These are phyloP conservation scores for Scophthalmus maximus DNA, from an alignment of 2,113 vertebrate genomes.

Conservation along the genomic window DNA sequence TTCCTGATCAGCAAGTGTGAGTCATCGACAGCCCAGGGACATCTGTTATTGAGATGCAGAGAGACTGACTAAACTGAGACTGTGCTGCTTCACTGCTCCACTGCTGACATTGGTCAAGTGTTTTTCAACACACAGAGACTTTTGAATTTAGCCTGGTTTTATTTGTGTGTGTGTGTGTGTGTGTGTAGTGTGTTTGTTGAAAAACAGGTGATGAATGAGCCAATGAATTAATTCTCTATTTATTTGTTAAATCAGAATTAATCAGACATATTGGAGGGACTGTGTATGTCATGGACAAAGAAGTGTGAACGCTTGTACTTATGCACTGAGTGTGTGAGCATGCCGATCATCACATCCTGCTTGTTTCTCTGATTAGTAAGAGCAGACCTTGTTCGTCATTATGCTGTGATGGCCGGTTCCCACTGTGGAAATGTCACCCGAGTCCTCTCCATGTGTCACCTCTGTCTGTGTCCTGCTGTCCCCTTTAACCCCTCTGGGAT, in stretches of 20 bases:
- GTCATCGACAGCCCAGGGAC: conserved; percentile 43
- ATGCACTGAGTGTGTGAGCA: not conserved
- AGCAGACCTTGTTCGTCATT: conserved; percentile 48
- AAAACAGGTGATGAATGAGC: too few species aligned
- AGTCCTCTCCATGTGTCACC: conserved; percentile 54
- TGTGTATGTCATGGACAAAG: not conserved
- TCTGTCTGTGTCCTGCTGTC: conserved; percentile 58
- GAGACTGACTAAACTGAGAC: conserved; percentile 32
- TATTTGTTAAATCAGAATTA: not conserved
- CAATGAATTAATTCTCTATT: not conserved
- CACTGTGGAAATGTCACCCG: conserved; percentile 70
- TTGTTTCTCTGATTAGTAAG: conserved; percentile 58
- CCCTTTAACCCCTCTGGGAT: conserved; percentile 53
- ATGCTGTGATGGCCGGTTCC: conserved; percentile 30
- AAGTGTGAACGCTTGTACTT: not conserved
- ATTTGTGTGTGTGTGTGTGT: not conserved
- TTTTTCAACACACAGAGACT: conserved; percentile 32
- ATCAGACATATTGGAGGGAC: not conserved
- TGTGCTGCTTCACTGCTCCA: conserved; percentile 44
- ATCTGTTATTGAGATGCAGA: conserved; percentile 61
- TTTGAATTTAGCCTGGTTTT: conserved; percentile 4
- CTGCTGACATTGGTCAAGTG: conserved; percentile 45
- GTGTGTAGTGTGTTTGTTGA: not conserved
- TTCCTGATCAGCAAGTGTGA: conserved; percentile 44
- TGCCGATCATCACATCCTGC: conserved; percentile 14